These are phyloP conservation scores for Anthonomus grandis DNA, from an alignment of 1,140 invertebrate species.

Conservation along the genomic window DNA sequence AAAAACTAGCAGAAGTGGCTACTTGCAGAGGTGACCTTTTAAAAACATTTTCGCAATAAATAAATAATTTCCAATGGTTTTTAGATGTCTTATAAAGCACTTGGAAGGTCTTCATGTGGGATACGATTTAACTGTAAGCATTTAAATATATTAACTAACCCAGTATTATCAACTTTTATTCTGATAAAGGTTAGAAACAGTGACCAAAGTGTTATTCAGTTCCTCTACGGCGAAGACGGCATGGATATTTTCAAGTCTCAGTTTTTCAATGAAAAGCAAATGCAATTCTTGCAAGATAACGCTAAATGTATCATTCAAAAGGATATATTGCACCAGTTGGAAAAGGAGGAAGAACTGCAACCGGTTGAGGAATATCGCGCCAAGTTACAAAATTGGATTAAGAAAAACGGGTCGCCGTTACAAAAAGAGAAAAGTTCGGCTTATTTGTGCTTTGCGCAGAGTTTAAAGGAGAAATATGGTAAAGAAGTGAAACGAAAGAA, in stretches of 20 bases:
- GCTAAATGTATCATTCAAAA: conserved; percentile 61
- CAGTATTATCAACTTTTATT: not conserved
- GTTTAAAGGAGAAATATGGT: conserved; percentile 33
- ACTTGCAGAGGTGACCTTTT: conserved; percentile 73
- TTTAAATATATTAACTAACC: not conserved
- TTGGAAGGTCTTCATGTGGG: conserved; percentile 88
- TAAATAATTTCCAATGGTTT: not conserved
- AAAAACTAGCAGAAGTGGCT: conserved; percentile 95
- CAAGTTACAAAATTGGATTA: conserved; percentile 52
- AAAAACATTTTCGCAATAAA: not conserved
- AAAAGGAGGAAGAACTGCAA: conserved; percentile 52
- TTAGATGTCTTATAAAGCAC: conserved; percentile 90
- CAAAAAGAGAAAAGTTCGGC: conserved; percentile 5
- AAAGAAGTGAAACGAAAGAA: conserved; percentile 34
- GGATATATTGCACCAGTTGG: conserved; percentile 56
- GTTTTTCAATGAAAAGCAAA: conserved; percentile 76
- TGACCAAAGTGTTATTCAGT: conserved; percentile 93
- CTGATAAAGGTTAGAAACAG: conserved; percentile 76
- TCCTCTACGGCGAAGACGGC: conserved; percentile 97
- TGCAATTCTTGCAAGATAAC: conserved; percentile 83
- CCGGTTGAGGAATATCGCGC: conserved; percentile 60
- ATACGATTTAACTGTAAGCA: conserved; percentile 86
- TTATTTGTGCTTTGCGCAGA: conserved; percentile 44
- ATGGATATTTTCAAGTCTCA: conserved; percentile 86
- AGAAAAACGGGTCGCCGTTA: conserved; percentile 17